Percentiles rank a stretch among this genome's conserved stretches.
phyloP scores from a whole-genome alignment of 2,888 invertebrate species.

The Choristoneura rosaceana region DNA sequence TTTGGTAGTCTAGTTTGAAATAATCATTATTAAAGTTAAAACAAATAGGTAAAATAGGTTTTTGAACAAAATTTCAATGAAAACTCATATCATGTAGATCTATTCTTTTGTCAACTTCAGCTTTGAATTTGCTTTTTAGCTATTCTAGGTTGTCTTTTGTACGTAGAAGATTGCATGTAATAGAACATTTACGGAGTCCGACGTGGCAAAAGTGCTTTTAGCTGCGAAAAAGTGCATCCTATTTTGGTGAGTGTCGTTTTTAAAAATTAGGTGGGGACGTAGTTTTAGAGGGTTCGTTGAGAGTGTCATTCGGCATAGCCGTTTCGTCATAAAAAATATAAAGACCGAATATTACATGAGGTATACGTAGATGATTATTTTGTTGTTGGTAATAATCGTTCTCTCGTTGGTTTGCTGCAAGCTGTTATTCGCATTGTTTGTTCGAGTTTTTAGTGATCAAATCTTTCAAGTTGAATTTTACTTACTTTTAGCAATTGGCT shows the following conservation, averaged over 20 bases:
- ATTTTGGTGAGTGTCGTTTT: conserved; percentile 31
- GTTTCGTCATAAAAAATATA: background rate
- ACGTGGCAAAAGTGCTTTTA: conserved; percentile 39
- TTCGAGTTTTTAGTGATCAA: too few species aligned
- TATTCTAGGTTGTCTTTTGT: conserved; percentile 18
- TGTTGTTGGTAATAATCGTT: too few species aligned
- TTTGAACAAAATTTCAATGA: too few species aligned
- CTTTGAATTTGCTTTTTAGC: conserved; percentile 17
- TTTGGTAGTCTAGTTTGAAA: too few species aligned
- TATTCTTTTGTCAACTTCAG: background rate
- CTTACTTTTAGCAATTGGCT: too few species aligned
- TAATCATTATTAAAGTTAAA: background rate
- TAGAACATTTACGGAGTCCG: conserved; percentile 28
- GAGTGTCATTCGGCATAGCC: background rate
- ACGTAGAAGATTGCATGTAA: conserved; percentile 32
- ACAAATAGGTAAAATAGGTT: too few species aligned
- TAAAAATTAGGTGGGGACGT: conserved; percentile 21
- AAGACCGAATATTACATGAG: too few species aligned
- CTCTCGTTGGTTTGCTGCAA: too few species aligned
- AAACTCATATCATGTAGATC: too few species aligned
- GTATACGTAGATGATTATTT: too few species aligned
- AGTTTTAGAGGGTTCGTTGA: conserved; percentile 17
- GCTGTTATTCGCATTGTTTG: too few species aligned
- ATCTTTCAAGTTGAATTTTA: too few species aligned
- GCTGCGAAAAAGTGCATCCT: conserved; percentile 32